Base-by-base conservation (phyloP, 2,113 vertebrate genomes). In the Cyphomyrus discorhynchus region DNA sequence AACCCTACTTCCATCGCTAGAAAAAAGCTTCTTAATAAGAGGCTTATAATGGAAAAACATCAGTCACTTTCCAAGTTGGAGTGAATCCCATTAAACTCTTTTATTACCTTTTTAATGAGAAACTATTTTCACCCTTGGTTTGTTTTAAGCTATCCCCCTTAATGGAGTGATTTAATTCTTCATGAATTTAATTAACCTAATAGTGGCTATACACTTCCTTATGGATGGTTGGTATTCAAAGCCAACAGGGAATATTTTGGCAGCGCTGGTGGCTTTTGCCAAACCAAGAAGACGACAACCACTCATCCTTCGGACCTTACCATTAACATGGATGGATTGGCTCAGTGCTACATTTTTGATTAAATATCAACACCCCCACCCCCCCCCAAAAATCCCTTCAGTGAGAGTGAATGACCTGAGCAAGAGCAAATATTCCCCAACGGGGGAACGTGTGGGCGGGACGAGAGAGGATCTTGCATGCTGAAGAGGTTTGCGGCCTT, bases 401-500 rank as follows among this genome's bases (percentile, higher is more conserved):
- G 47, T 86, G 46, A 86, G 45, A 17, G 83, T 27, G 47, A 86
- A 50, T 86, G 83, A n/a, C 47, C 10, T 49, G 47, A 86, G n/a
- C 11, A 88, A 70, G 19, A 46, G 42, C 42, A 27, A 7, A 19
- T 39, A 70, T 88, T 6, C 42, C 88, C 56, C 90, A 91, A 84
- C 86, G 49, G 77, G 89, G 31, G 90, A 62, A 90, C 83, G 86
- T 42, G 89, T 88, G 86, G 77, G 91, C 91, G 83, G 87, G 9
- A 39, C 62, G 17, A 56, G 77, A 89, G 91, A 93, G 91, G 91
- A 66, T 88, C 93, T 94, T 94, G 94, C 92, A 95, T 50, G 91
- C 92, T 52, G 91, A 91, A 88, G 90, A 92, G 92, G 92, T 92
- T 42, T 87, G 82, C 2, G 89, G 91, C 82, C 35, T n/a, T 31